Evolutionary conservation across 2,797 vertebrate genomes (phyloP), one percentile per base, ranked within the genome.

Genomic region (Lophius americanus): DNA sequence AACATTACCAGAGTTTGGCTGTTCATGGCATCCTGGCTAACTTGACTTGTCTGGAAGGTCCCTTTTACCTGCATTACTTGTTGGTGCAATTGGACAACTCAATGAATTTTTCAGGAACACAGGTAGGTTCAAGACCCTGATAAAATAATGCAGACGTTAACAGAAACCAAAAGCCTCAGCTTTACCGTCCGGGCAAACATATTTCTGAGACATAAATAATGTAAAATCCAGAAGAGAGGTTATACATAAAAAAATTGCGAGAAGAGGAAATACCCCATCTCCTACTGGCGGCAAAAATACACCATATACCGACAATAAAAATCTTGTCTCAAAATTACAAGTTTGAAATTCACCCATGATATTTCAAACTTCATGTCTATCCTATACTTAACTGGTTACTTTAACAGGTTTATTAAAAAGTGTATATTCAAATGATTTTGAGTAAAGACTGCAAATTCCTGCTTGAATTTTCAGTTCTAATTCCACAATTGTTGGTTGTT

Each of bases 121-220:
- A 84, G 84, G 79, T 87, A 81, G 63, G 42, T 83, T 80, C 61
- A 70, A 60, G 42, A 69, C 57, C 38, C 56, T 54, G 33, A 70
- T 79, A 32, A 51, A 56, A 76, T 79, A 66, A 64, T 58, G 44
- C 70, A 79, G 81, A 82, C 55, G 14, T 75, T 82, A 78, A 82
- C 35, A 44, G 68, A 71, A 79, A 61, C 55, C 73, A 76, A 83
- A 86, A 85, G 81, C 57, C 41, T 1, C 3, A 36, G 32, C 71
- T 60, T 70, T 50, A 69, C 68, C 51, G 56, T 75, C 72, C 47
- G 33, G 60, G 56, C 47, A 54, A 81, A 78, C 61, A 53, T 54
- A 70, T 86, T 83, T 79, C 76, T 70, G n/a, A 33, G 60, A 78
- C 73, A 44, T 90, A 42, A 89, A 89, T 88, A 85, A 88, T 85